Percentiles rank a stretch among this genome's conserved stretches.
phyloP scores from a whole-genome alignment of 2,113 vertebrate genomes.

The Xyrauchen texanus region DNA sequence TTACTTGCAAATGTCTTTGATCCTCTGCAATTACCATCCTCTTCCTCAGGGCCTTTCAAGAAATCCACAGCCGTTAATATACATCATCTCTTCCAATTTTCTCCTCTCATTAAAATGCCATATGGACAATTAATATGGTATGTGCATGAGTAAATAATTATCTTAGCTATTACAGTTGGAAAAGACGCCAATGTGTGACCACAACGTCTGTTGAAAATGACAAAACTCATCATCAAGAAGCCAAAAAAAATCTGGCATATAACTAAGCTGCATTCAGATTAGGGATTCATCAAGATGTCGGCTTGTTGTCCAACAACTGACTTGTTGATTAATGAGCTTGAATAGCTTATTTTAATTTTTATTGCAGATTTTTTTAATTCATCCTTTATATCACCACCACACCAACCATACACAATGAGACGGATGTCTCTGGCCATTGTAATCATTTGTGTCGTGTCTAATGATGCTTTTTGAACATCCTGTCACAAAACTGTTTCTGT shows the following conservation, averaged over 20 bases:
- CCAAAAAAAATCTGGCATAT: not conserved
- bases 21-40: not conserved
- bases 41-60: not conserved
- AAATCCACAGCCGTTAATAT: constrained; percentile 15
- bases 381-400: too few species aligned
- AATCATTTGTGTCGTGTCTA: too few species aligned
- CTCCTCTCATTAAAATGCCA: constrained; percentile 11
- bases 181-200: constrained; percentile 15
- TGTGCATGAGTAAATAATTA: constrained; percentile 28
- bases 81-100: constrained; percentile 26
- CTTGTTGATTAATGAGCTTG: too few species aligned
- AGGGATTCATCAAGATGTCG: too few species aligned
- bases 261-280: too few species aligned
- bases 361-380: too few species aligned
- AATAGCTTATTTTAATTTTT: too few species aligned
- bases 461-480: too few species aligned
- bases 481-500: too few species aligned
- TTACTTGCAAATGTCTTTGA: not conserved
- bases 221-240: constrained; percentile 5
- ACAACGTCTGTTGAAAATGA: not conserved
- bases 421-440: too few species aligned
- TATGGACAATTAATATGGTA: constrained; percentile 13
- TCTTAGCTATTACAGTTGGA: not conserved
- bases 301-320: too few species aligned
- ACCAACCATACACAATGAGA: too few species aligned